phyloP scores from a whole-genome alignment of 2,888 invertebrate species.

The Rhopalosiphum nymphaeae region DNA sequence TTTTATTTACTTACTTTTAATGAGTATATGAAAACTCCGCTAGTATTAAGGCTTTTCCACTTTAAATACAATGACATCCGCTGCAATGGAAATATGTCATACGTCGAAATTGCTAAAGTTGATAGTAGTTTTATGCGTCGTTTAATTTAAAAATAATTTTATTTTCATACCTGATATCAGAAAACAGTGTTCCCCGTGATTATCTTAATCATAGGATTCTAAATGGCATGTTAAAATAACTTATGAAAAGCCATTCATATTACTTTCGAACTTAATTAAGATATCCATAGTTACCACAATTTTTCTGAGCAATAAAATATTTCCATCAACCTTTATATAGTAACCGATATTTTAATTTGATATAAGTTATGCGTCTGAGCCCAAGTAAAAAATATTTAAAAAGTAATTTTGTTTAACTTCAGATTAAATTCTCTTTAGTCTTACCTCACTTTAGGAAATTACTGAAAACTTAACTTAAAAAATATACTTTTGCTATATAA shows the following conservation, averaged over 20 bases:
- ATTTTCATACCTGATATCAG: too few species aligned
- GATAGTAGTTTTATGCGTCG: too few species aligned
- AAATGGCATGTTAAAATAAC: neutral
- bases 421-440: neutral
- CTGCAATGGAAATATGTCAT: too few species aligned
- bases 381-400: neutral
- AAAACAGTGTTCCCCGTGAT: too few species aligned
- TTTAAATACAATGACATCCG: too few species aligned
- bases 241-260: neutral
- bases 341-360: neutral
- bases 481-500: neutral
- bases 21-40: too few species aligned
- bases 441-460: neutral
- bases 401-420: neutral
- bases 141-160: too few species aligned
- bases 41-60: too few species aligned
- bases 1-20: too few species aligned
- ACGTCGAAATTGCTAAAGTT: too few species aligned
- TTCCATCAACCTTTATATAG: neutral
- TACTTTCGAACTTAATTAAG: neutral
- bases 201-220: neutral
- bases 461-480: neutral
- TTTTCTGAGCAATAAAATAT: too few species aligned
- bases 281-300: neutral
- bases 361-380: neutral